A percentile compares a stretch with the other conserved stretches of the same genome.
Conservation (phyloP, 2,797 vertebrate species). For the Mycteria americana region DNA sequence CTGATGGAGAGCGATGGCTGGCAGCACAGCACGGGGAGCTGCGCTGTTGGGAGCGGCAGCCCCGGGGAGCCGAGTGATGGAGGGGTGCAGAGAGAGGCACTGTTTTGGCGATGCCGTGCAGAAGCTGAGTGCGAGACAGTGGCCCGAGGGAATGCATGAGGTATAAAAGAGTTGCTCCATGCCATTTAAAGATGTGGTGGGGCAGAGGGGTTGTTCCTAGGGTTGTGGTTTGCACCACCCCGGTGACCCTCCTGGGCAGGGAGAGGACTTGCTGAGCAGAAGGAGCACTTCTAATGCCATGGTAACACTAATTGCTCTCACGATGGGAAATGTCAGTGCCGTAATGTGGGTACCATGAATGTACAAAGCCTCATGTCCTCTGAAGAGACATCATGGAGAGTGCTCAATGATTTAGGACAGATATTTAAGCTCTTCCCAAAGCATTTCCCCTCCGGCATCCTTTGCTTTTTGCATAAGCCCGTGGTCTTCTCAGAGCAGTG, state of each 20-base stretch:
- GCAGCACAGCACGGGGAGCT: background rate
- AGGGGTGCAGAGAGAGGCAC: background rate
- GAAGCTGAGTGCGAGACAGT: background rate
- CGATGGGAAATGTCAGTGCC: background rate
- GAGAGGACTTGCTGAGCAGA: background rate
- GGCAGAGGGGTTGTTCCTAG: background rate
- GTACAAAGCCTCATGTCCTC: background rate
- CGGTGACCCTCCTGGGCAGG: background rate
- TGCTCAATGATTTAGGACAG: conserved; percentile 16
- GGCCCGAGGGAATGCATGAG: background rate
- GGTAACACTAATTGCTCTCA: background rate
- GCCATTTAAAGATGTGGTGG: background rate
- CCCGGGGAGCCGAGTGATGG: background rate
- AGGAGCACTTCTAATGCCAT: background rate
- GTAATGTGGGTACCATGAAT: background rate
- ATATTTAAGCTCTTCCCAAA: conserved; percentile 3
- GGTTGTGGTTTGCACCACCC: background rate
- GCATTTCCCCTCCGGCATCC: background rate
- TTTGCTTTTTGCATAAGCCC: background rate
- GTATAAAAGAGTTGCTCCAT: background rate
- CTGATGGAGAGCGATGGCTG: background rate
- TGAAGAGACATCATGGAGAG: background rate
- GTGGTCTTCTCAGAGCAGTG: background rate
- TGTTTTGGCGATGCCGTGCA: background rate
- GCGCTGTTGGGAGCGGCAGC: background rate